Percentiles rank a stretch among this genome's conserved stretches.
phyloP scores from a whole-genome alignment of 2,888 invertebrate species.

The Nebria salina region DNA sequence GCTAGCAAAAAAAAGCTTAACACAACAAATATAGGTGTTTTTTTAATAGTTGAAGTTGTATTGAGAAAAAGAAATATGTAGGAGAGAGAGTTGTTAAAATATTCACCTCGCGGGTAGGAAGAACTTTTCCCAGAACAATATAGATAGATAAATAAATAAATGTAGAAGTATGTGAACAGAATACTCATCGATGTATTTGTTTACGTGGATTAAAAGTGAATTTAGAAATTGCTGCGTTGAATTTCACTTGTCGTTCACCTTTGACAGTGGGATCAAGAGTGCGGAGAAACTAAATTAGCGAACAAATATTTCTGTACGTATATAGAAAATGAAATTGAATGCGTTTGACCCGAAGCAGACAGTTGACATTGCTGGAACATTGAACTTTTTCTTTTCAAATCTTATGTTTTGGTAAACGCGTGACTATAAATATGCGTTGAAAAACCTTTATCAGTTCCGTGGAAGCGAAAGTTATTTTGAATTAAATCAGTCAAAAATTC shows the following conservation, averaged over 20 bases:
- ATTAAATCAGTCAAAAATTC: background rate
- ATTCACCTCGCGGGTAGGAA: background rate
- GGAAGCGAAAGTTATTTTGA: background rate
- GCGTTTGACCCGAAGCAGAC: background rate
- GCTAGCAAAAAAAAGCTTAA: background rate
- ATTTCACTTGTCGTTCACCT: background rate
- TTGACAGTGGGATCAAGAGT: background rate
- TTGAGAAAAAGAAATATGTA: background rate
- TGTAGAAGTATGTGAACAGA: background rate
- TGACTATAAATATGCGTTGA: background rate
- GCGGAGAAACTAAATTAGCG: background rate
- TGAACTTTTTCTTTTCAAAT: background rate
- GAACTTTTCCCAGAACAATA: background rate
- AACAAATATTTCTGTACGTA: background rate
- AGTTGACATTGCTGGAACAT: background rate
- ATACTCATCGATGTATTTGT: background rate
- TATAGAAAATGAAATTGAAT: background rate
- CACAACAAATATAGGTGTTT: background rate
- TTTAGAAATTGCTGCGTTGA: background rate
- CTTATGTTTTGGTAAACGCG: background rate
- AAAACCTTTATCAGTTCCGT: background rate
- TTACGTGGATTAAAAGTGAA: background rate
- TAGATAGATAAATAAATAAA: background rate
- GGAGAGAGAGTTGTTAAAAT: background rate
- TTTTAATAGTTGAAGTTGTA: background rate